phyloP scores from a whole-genome alignment of 2,797 vertebrate species.

The Pangasius larnaudii region DNA sequence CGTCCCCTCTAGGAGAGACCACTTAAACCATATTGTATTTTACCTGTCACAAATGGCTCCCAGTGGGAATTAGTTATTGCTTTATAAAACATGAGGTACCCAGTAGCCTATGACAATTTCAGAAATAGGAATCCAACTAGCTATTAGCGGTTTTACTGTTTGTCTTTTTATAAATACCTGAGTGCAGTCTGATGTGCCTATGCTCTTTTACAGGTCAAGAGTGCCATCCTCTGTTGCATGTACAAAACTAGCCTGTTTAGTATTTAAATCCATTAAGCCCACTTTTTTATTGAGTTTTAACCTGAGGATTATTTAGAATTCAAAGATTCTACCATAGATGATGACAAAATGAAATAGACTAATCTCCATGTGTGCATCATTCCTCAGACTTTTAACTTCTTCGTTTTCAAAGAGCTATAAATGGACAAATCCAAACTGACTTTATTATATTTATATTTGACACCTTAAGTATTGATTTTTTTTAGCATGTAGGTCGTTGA shows the following conservation, averaged over 20 bases:
- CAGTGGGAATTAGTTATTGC: background rate
- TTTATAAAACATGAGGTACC: background rate
- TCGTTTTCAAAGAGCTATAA: background rate
- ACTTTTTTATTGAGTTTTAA: background rate
- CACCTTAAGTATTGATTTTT: background rate
- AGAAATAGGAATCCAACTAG: background rate
- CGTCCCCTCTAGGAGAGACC: background rate
- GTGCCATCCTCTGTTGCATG: constrained; percentile 27
- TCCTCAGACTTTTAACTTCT: background rate
- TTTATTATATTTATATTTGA: background rate
- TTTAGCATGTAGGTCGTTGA: too few species aligned
- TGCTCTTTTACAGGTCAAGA: constrained; percentile 5
- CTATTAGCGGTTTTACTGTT: background rate
- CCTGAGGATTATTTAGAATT: background rate
- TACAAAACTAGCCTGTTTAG: background rate
- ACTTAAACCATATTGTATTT: background rate
- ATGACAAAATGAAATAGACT: background rate
- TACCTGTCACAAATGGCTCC: background rate
- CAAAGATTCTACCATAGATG: background rate
- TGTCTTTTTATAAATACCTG: background rate
- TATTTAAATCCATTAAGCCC: background rate
- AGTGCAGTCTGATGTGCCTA: background rate
- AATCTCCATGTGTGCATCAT: background rate
- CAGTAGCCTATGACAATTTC: background rate
- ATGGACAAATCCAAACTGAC: background rate